These are phyloP conservation scores for Lordiphosa collinella DNA, from an alignment of 1,140 invertebrate species.

Conservation along the genomic window DNA sequence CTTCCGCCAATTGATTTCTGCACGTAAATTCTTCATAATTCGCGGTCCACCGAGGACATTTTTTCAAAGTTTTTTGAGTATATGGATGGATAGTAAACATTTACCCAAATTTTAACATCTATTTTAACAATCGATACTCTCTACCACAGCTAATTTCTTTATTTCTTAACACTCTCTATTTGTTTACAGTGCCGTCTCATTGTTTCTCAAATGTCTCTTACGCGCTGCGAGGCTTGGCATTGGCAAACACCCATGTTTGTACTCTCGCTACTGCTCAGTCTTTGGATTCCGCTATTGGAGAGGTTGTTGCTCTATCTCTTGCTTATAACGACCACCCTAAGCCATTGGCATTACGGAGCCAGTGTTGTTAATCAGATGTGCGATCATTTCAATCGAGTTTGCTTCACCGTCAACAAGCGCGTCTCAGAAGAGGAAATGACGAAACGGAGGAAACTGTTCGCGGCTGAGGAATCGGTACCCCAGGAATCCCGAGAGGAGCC, in stretches of 20 bases:
- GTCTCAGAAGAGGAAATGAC: slow-evolving; percentile 11
- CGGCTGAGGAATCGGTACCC: background rate
- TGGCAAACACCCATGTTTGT: slow-evolving; percentile 88
- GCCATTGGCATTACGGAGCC: slow-evolving; percentile 95
- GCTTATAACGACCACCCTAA: slow-evolving; percentile 84
- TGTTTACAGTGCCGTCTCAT: slow-evolving; percentile 93
- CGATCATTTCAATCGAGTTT: slow-evolving; percentile 76
- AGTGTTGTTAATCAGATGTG: slow-evolving; percentile 85
- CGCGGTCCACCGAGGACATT: no score
- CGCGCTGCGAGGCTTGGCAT: slow-evolving; percentile 91
- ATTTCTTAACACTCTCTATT: slow-evolving; percentile 2
- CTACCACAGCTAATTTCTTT: background rate
- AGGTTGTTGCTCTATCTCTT: slow-evolving; percentile 86
- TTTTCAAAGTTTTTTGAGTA: no score
- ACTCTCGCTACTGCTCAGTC: slow-evolving; percentile 81
- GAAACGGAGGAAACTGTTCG: background rate
- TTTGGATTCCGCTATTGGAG: slow-evolving; percentile 85
- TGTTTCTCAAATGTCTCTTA: slow-evolving; percentile 97
- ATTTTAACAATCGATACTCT: background rate
- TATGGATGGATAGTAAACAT: no score
- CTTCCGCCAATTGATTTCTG: no score
- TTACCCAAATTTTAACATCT: no score
- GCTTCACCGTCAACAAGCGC: slow-evolving; percentile 70
- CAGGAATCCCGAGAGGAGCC: slow-evolving; percentile 6
- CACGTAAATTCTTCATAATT: no score